A percentile compares a stretch with the other conserved stretches of the same genome.
These are phyloP conservation scores for Acholoe squamosa DNA, from an alignment of 2,888 invertebrate genomes.

Conservation along the genomic window DNA sequence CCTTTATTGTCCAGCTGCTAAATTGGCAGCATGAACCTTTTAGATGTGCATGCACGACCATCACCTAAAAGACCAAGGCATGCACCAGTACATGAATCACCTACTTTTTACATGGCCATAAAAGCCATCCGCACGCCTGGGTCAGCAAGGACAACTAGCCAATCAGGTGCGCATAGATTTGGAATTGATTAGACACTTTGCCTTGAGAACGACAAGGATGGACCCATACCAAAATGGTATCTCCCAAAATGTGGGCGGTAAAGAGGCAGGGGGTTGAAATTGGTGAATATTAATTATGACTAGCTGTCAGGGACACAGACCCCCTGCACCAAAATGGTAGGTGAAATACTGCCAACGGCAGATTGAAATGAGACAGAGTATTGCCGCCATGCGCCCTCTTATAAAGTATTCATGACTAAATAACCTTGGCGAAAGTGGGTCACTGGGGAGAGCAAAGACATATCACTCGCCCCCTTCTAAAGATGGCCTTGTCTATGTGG, in stretches of 20 bases:
- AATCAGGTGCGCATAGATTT: neutral
- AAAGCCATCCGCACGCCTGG: no score
- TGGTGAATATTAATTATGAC: neutral
- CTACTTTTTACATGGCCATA: no score
- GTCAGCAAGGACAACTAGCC: no score
- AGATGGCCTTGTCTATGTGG: neutral
- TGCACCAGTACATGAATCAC: no score
- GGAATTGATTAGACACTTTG: neutral
- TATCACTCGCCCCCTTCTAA: neutral
- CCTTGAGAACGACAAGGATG: neutral
- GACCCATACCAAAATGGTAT: neutral
- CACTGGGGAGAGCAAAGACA: slow-evolving; percentile 31
- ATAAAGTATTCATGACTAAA: slow-evolving; percentile 56
- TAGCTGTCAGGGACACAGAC: neutral
- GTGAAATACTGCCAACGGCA: slow-evolving; percentile 12
- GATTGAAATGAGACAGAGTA: slow-evolving; percentile 53
- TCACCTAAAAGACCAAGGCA: no score
- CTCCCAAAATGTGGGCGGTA: neutral
- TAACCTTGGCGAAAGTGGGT: slow-evolving; percentile 45
- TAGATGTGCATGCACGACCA: no score
- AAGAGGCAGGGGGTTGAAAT: neutral
- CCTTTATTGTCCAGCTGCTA: no score
- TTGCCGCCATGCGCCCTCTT: slow-evolving; percentile 31
- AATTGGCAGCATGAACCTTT: no score
- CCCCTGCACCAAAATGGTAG: neutral